These are phyloP conservation scores for Whitmania pigra DNA, from an alignment of 1,140 invertebrate genomes.

Conservation along the genomic window DNA sequence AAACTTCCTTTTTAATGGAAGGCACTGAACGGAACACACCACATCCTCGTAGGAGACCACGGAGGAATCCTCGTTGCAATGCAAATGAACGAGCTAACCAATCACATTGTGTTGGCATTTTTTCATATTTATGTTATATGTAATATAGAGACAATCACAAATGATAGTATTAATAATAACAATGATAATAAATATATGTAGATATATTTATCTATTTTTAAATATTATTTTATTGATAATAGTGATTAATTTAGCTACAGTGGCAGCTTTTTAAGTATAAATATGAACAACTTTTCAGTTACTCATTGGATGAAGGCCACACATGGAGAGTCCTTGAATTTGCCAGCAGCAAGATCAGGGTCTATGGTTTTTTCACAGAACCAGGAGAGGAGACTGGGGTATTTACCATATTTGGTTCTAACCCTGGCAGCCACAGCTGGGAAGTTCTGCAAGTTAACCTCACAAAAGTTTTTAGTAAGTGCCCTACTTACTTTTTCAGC, in stretches of 20 bases:
- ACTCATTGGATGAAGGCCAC: conserved; percentile 72
- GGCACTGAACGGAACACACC: conserved; percentile 64
- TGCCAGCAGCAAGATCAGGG: conserved; percentile 46
- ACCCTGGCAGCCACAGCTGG: conserved; percentile 63
- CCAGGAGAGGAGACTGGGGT: conserved; percentile 78
- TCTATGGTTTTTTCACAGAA: conserved; percentile 78
- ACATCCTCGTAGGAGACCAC: conserved; percentile 79
- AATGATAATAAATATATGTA: neutral
- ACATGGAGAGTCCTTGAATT: conserved; percentile 62
- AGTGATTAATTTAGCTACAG: neutral
- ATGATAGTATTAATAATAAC: neutral
- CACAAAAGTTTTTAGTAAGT: conserved; percentile 53
- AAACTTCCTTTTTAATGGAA: conserved; percentile 27
- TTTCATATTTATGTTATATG: neutral
- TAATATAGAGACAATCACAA: too few species aligned
- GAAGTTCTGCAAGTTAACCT: conserved; percentile 71
- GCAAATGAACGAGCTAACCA: conserved; percentile 54
- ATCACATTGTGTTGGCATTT: conserved; percentile 50
- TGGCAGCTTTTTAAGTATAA: too few species aligned
- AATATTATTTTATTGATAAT: neutral
- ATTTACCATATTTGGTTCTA: conserved; percentile 78
- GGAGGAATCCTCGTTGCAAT: conserved; percentile 74
- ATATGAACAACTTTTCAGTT: conserved; percentile 37
- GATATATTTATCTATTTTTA: too few species aligned
- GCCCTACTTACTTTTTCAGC: neutral